Evolutionary conservation across 2,113 vertebrate genomes (phyloP), one percentile per base, ranked within the genome.

Genomic region (Salvelinus fontinalis): DNA sequence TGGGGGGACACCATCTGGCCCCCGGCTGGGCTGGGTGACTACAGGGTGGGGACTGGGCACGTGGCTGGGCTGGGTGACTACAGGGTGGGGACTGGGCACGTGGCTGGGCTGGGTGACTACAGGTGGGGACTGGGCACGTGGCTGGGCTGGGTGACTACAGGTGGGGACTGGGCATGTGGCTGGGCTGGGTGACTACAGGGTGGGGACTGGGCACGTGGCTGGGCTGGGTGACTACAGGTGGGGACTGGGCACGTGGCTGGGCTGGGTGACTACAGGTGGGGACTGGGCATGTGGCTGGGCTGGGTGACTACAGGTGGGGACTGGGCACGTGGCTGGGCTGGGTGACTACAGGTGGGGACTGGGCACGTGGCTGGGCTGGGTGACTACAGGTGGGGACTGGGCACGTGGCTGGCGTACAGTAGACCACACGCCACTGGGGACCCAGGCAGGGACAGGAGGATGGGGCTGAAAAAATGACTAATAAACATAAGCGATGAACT

Each of bases 401-500:
- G 64, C 81, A 54, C 51, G 16, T 16, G 1, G 65, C 16, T 62
- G 8, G n/a, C 51, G 16, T 54, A 13, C 51, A 54, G 51, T 18
- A 54, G 16, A 5, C 51, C 16, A 54, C 51, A 14, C 1, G 3
- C 51, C 51, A 54, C 51, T 18, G 16, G 51, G 51, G 51, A 54
- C 3, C 16, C 51, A 18, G 14, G 16, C 16, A 44, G 12, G 51
- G 16, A 54, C 14, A 22, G 7, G 76, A 86, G 93, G 94, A 91
- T 85, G 82, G 77, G 89, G 81, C 84, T 90, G 89, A 89, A 95
- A 95, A 94, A 94, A 92, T 86, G 85, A 92, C 91, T 92, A 90
- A 95, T 96, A 95, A 96, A 96, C 94, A 93, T 94, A 94, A 95
- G 95, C 96, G 94, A 96, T 96, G 93, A 92, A 94, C 94, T 94